phyloP scores from a whole-genome alignment of 2,888 invertebrate species.

The Ommatoiulus sabulosus region DNA sequence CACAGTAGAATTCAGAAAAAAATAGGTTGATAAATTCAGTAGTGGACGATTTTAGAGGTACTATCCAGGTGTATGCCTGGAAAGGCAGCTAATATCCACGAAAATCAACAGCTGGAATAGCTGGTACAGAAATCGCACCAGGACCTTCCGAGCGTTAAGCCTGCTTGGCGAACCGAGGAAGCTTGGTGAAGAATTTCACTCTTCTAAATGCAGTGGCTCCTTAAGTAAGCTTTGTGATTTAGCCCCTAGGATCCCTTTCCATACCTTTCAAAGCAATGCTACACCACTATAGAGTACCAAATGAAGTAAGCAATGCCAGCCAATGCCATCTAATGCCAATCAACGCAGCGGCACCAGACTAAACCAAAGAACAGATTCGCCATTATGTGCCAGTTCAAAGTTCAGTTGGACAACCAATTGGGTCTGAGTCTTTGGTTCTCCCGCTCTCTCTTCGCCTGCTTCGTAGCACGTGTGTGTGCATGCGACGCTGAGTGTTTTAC shows the following conservation, averaged over 20 bases:
- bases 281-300: constrained; percentile 41
- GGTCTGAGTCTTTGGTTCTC: constrained; percentile 49
- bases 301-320: constrained; percentile 42
- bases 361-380: constrained; percentile 48
- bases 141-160: not conserved
- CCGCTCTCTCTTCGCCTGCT: constrained; percentile 47
- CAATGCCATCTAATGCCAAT: constrained; percentile 41
- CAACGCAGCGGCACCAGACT: constrained; percentile 51
- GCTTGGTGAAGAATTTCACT: not conserved
- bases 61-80: not conserved
- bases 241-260: constrained; percentile 45
- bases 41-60: constrained; percentile 5
- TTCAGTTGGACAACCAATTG: constrained; percentile 41
- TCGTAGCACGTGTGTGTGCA: constrained; percentile 45
- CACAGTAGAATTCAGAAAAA: not conserved
- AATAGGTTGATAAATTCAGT: not conserved
- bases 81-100: not conserved
- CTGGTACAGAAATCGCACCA: not conserved
- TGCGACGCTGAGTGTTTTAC: constrained; percentile 47
- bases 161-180: not conserved
- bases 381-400: constrained; percentile 52
- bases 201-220: not conserved
- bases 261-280: constrained; percentile 49
- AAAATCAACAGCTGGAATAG: not conserved
- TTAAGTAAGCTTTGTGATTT: constrained; percentile 50